Conservation (phyloP, 2,888 invertebrate species). For the Suillia variegata region DNA sequence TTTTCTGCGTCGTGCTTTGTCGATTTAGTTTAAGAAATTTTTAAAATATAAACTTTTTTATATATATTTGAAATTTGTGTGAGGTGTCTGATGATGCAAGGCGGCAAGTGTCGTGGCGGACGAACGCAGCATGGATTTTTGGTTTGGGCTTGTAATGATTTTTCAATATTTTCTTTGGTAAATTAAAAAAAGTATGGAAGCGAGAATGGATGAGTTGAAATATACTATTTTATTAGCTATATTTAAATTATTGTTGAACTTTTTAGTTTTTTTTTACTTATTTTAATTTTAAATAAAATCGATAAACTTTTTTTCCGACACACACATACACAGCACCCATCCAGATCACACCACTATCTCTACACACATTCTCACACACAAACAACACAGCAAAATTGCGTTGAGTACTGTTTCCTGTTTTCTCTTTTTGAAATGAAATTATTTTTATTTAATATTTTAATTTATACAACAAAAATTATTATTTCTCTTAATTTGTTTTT, state of each 20-base stretch:
- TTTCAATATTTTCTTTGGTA: not conserved
- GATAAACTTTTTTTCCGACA: slow-evolving; percentile 22
- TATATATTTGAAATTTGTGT: slow-evolving; percentile 4
- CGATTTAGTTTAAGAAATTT: not conserved
- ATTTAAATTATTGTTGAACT: not conserved
- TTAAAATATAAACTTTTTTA: not conserved
- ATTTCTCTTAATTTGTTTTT: slow-evolving; percentile 32
- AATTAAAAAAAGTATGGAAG: not conserved
- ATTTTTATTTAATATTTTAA: slow-evolving; percentile 27
- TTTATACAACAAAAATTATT: slow-evolving; percentile 26
- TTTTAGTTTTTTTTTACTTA: slow-evolving; percentile 1
- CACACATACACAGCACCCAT: too few species aligned
- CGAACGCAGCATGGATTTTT: too few species aligned
- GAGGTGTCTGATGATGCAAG: not conserved
- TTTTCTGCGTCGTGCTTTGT: not conserved
- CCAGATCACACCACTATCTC: too few species aligned
- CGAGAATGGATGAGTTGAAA: not conserved
- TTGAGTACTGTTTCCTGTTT: slow-evolving; percentile 17
- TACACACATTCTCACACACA: too few species aligned
- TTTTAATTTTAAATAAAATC: slow-evolving; percentile 24
- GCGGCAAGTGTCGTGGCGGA: not conserved
- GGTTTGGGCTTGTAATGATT: slow-evolving; percentile 1
- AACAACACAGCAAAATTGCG: slow-evolving; percentile 22
- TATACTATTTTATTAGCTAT: not conserved
- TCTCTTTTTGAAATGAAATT: slow-evolving; percentile 26